Base-by-base conservation (phyloP, 2,888 invertebrate genomes). In the Diogma glabrata region DNA sequence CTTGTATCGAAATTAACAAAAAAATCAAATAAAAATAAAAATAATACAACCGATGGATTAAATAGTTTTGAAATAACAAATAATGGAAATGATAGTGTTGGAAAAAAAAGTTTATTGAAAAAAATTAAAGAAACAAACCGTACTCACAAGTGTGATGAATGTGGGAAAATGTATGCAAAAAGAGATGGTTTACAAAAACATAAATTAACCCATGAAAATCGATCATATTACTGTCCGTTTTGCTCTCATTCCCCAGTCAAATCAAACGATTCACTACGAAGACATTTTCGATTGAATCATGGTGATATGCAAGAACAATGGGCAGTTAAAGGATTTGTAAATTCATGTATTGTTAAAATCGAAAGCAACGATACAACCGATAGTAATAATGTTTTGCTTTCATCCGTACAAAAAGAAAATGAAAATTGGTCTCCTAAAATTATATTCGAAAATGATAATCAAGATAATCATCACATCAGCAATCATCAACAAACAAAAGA, bases 1-100 rank as follows among this genome's bases (percentile, higher is more conserved):
- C 50, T 55, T 10, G 55, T 51, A 3, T 49, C 52, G 22, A 55
- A 55, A 46, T 20, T 55, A 23, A 55, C 49, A 48, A 53, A 55
- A 28, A 54, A 54, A 33, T 22, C 23, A 14, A 20, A 43, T 14
- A 43, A 43, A 43, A 43, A n/a, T 43, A 43, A 43, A 43, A 43
- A 43, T 43, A 43, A 22, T 43, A 23, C 20, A 43, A n/a, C n/a
- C n/a, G n/a, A n/a, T n/a, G n/a, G n/a, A n/a, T n/a, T n/a, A n/a
- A n/a, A n/a, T n/a, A n/a, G n/a, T n/a, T n/a, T n/a, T n/a, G n/a
- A n/a, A n/a, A n/a, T n/a, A n/a, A n/a, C n/a, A n/a, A n/a, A n/a
- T n/a, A 22, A 23, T 22, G 43, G 43, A 14, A 16, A 16, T 12
- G 43, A 43, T 22, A 23, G 43, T n/a, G 20, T 43, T 14, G 43